phyloP scores from a whole-genome alignment of 2,797 vertebrate species.

The Neomorphus geoffroyi region DNA sequence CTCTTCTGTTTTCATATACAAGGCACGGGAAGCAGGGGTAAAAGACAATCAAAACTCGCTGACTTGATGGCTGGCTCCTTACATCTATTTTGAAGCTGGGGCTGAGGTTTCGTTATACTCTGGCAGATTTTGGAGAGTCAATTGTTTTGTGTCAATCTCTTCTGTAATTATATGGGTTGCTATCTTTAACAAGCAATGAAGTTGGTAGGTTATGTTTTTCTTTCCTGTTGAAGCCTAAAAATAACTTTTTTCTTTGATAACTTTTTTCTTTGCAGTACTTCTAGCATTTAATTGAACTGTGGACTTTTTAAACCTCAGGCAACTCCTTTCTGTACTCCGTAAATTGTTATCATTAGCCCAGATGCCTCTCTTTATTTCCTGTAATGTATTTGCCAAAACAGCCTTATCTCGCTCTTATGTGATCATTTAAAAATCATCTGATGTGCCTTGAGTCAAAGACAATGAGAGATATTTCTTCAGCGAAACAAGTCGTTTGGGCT shows the following conservation, averaged over 20 bases:
- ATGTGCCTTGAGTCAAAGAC: neutral
- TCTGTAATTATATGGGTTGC: neutral
- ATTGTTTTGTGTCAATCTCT: neutral
- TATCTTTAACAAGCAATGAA: neutral
- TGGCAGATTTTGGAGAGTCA: neutral
- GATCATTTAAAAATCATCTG: neutral
- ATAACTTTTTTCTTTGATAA: neutral
- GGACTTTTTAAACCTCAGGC: neutral
- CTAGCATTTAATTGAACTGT: slow-evolving; percentile 19
- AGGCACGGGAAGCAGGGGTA: neutral
- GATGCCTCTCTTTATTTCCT: neutral
- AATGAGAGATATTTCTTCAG: neutral
- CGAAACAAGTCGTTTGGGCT: neutral
- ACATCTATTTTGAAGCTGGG: neutral
- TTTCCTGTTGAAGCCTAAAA: neutral
- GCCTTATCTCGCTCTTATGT: neutral
- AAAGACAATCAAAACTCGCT: neutral
- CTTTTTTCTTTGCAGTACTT: neutral
- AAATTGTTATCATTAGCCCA: slow-evolving; percentile 14
- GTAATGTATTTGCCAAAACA: slow-evolving; percentile 1
- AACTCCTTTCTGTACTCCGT: neutral
- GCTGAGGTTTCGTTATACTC: neutral
- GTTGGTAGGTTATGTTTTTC: neutral
- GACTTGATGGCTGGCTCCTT: neutral
- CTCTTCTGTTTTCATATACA: neutral